Evolutionary conservation across 2,113 vertebrate genomes (phyloP).

Genomic region (Ivindomyrus marchei): DNA sequence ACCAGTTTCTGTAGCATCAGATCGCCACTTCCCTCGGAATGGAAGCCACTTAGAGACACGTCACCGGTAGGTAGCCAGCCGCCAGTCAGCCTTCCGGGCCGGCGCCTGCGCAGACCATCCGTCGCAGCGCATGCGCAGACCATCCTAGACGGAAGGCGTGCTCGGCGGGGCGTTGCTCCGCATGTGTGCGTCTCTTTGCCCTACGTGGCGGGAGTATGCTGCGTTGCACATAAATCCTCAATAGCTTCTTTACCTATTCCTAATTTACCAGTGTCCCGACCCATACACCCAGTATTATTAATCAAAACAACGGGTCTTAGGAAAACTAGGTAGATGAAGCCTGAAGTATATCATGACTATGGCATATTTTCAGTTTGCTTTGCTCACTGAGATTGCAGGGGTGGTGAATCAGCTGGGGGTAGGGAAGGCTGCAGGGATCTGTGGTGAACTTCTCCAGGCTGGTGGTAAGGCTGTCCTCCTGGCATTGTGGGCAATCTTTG

Average conservation of each 20-base stretch:
- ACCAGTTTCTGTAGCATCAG: background rate
- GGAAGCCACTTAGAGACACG: slow-evolving; percentile 15
- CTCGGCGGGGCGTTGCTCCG: background rate
- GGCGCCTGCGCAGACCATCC: background rate
- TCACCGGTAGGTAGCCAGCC: slow-evolving; percentile 2
- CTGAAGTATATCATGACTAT: background rate
- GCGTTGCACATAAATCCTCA: background rate
- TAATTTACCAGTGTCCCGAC: background rate
- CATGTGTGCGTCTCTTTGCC: background rate
- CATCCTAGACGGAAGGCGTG: background rate
- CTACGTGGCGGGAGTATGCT: background rate
- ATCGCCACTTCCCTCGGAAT: background rate
- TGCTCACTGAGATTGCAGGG: background rate
- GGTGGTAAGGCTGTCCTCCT: no score
- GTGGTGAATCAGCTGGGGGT: no score
- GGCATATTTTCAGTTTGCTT: background rate
- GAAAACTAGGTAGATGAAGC: background rate
- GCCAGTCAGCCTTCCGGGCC: background rate
- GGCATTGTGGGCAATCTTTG: no score
- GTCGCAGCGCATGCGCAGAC: background rate
- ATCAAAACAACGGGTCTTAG: background rate
- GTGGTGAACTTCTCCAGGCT: no score
- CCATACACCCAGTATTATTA: background rate
- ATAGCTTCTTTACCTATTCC: background rate
- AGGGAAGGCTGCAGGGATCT: no score